Conservation (phyloP, 2,888 invertebrate species). For the Lithophane leautieri region DNA sequence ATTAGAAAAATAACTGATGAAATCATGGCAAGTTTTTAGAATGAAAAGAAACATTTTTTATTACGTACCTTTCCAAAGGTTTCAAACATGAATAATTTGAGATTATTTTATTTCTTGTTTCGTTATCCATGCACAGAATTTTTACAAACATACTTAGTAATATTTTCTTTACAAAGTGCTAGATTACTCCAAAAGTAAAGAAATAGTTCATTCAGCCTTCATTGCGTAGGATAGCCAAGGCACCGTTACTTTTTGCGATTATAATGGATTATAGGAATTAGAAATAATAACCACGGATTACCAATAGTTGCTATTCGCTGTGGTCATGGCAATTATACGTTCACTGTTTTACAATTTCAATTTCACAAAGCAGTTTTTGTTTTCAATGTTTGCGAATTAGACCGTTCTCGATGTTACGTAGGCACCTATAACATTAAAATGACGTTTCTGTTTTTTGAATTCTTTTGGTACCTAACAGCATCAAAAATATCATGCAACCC, state of each 20-base stretch:
- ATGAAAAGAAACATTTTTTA: background rate
- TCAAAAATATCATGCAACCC: background rate
- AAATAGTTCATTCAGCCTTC: background rate
- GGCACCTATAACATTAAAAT: background rate
- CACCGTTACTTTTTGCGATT: constrained; percentile 15
- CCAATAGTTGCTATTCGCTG: constrained; percentile 18
- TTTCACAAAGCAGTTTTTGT: constrained; percentile 13
- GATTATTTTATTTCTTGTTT: background rate
- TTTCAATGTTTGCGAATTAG: background rate
- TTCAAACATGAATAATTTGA: background rate
- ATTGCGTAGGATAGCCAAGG: constrained; percentile 10
- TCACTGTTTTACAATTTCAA: constrained; percentile 16
- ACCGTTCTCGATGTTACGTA: background rate
- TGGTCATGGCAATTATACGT: constrained; percentile 25
- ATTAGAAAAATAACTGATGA: background rate
- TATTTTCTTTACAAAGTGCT: background rate
- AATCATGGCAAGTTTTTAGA: background rate
- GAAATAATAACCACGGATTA: constrained; percentile 31
- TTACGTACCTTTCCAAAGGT: background rate
- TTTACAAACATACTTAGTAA: no score
- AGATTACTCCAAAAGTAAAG: background rate
- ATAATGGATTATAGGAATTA: constrained; percentile 46
- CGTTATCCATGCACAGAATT: no score
- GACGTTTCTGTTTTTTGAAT: background rate
- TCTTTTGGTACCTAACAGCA: no score